A percentile compares a stretch with the other conserved stretches of the same genome.
phyloP scores from a whole-genome alignment of 2,888 invertebrate genomes.

The Amblyjoppa fuscipennis region DNA sequence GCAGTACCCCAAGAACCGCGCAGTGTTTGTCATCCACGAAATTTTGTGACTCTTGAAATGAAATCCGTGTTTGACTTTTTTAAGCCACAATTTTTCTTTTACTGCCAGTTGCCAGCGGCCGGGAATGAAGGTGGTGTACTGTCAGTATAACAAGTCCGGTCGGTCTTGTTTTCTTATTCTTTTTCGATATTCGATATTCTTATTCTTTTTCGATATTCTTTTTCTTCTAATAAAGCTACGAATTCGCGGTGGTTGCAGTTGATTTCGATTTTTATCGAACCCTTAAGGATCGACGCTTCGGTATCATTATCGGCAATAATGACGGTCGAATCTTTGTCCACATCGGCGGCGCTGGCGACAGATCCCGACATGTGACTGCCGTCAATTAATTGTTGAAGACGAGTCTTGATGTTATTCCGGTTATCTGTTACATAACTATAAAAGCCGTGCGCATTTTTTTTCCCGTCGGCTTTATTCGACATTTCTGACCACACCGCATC shows the following conservation, averaged over 20 bases:
- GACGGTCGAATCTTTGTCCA: background rate
- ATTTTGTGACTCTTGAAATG: constrained; percentile 30
- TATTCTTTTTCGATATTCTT: background rate
- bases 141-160: constrained; percentile 5
- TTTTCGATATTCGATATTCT: background rate
- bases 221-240: background rate
- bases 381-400: background rate
- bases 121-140: constrained; percentile 11
- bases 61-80: constrained; percentile 20
- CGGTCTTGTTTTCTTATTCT: constrained; percentile 4
- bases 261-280: background rate
- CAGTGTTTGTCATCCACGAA: constrained; percentile 3
- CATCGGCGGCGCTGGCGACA: background rate
- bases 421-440: constrained; percentile 5
- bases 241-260: constrained; percentile 18
- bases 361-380: background rate
- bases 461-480: background rate
- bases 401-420: constrained; percentile 2
- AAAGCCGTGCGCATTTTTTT: constrained; percentile 4
- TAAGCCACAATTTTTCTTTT: constrained; percentile 9
- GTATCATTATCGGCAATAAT: background rate
- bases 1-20: background rate
- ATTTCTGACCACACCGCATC: constrained; percentile 7
- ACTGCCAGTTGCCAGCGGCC: constrained; percentile 9
- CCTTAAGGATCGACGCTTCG: constrained; percentile 1